Evolutionary conservation across 2,888 invertebrate genomes (phyloP), one percentile per base, ranked within the genome.

Genomic region (Sussaba pulchella): DNA sequence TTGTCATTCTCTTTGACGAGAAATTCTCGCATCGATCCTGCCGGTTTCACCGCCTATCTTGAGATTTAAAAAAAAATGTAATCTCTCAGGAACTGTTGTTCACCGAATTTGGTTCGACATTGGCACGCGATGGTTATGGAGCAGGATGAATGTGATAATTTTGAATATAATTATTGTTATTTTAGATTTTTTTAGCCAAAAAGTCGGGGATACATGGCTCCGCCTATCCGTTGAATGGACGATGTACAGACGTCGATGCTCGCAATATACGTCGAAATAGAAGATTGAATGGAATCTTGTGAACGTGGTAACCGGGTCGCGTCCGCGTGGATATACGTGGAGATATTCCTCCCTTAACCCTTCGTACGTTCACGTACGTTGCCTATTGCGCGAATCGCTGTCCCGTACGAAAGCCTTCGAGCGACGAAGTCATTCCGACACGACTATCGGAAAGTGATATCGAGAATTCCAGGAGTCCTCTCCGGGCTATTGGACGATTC

Each of bases 401-500:
- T 41, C 14, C 74, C 61, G 67, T 26, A 67, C 72, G 79, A 64
- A 78, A 76, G 4, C 36, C 47, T 72, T 75, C 75, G 50, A 21
- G 63, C 64, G 45, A 71, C 72, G 43, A 69, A 82, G 71, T 84
- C 82, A 84, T 83, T 84, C 80, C 78, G 61, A 76, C 80, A 78
- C 64, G 82, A 82, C 83, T 79, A 86, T 86, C 85, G 88, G 87
- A 87, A 89, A 89, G 89, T 88, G 88, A 89, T 89, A 87, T 85
- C 74, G 87, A 84, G 88, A 78, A 88, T 89, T 88, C 87, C 86
- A 84, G 84, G 85, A 84, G 85, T 82, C 82, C 84, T 82, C 83
- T 79, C 26, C 59, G 66, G 73, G 59, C 78, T 85, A 87, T 88
- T 85, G 85, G 84, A 87, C 76, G 84, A 87, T 87, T 87, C 81